phyloP scores from a whole-genome alignment of 2,888 invertebrate genomes.

The Crematogaster levior region DNA sequence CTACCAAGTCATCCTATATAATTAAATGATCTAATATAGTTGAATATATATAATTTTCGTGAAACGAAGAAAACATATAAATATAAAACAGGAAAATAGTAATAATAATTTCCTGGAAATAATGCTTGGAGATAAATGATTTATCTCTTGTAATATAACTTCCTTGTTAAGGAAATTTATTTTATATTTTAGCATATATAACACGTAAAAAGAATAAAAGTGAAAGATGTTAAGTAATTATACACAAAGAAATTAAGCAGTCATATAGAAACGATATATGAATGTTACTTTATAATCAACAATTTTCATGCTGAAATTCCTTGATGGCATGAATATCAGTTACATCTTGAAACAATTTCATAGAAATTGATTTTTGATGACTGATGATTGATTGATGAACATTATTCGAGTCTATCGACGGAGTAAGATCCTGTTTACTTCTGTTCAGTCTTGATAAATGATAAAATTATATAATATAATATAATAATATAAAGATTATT shows the following conservation, averaged over 20 bases:
- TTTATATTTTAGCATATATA: constrained; percentile 43
- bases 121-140: constrained; percentile 46
- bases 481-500: no score
- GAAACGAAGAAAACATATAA: constrained; percentile 10
- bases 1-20: constrained; percentile 72
- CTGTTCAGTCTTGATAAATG: constrained; percentile 34
- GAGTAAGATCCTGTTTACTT: constrained; percentile 61
- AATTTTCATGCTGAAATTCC: constrained; percentile 8
- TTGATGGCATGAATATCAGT: constrained; percentile 8
- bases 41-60: constrained; percentile 12
- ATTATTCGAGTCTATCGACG: constrained; percentile 53
- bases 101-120: no score
- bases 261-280: background rate
- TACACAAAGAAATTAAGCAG: constrained; percentile 20
- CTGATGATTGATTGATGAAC: constrained; percentile 17
- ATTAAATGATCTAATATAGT: constrained; percentile 46
- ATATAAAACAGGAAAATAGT: constrained; percentile 35
- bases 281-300: constrained; percentile 21
- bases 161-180: constrained; percentile 43
- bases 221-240: constrained; percentile 14
- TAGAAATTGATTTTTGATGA: constrained; percentile 45
- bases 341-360: constrained; percentile 31
- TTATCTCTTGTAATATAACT: constrained; percentile 49
- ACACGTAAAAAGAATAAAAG: background rate
- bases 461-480: constrained; percentile 60